Base-by-base conservation (phyloP, 2,797 vertebrate genomes). In the Myripristis murdjan region DNA sequence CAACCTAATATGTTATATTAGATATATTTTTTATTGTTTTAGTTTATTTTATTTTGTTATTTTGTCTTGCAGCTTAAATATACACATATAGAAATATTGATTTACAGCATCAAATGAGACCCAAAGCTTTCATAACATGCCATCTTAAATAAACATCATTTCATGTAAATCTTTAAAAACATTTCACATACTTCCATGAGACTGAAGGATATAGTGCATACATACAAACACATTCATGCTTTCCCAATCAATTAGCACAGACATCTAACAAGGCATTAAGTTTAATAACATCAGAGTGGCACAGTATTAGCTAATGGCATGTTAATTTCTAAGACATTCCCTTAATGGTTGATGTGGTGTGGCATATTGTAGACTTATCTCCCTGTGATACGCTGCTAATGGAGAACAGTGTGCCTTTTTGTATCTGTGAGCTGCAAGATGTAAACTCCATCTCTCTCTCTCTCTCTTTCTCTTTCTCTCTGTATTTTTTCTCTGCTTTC, bases 231-330 rank as follows among this genome's bases (percentile, higher is more conserved):
- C 44, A 41, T 39, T 24, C 33, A 51, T 57, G 26, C 20, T 61
- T 69, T 73, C 64, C 18, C 70, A n/a, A 44, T 73, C 77, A 84
- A 64, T 87, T 87, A 74, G 16, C 49, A 44, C 64, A 65, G 49
- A 80, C 57, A 43, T 73, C 65, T 43, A 81, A 39, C 54, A 75
- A 84, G 67, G 80, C 81, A 83, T 82, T 63, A 78, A 68, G 53
- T 73, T 69, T 78, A 84, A 89, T 84, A 79, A 64, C 59, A 63
- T 73, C 69, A 73, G 48, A 74, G 37, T 39, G 41, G 54, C 35
- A 77, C 66, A 52, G 51, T 74, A 67, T 71, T 65, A 77, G 79
- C 74, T 80, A 85, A 88, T 79, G 64, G 49, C 70, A 75, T 86
- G 80, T 82, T 85, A 66, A 89, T 88, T 63, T 86, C 68, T 56